Percentiles rank a stretch among this genome's conserved stretches.
Conservation (phyloP, 2,797 vertebrate species). For the Tamandua tetradactyla region DNA sequence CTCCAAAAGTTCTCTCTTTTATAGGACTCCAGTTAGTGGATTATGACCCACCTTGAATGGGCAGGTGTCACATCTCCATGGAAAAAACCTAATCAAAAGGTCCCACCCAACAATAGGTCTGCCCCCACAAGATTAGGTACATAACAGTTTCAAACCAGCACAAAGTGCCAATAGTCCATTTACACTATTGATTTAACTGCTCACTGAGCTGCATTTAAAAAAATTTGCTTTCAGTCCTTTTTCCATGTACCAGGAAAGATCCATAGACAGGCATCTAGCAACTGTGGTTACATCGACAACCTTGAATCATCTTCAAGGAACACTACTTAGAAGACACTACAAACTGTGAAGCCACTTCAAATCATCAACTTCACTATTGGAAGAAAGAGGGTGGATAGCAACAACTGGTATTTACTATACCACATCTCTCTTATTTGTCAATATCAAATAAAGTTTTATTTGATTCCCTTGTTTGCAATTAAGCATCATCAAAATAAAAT, state of each 20-base stretch:
- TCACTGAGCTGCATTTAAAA: constrained; percentile 60
- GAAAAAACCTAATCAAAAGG: too few relatives aligned
- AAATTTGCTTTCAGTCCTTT: constrained; percentile 55
- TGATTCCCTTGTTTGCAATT: background rate
- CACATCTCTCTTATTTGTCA: background rate
- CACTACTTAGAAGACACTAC: constrained; percentile 15
- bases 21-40: too few relatives aligned
- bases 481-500: constrained; percentile 52
- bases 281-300: constrained; percentile 44
- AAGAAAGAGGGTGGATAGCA: background rate
- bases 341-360: background rate
- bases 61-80: too few relatives aligned
- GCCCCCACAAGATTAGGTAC: too few relatives aligned
- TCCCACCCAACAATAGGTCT: too few relatives aligned
- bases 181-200: constrained; percentile 54
- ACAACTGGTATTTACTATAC: background rate
- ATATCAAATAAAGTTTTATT: background rate
- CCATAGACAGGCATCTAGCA: background rate
- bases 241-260: background rate
- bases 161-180: constrained; percentile 60
- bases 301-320: constrained; percentile 55
- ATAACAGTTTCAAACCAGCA: too few relatives aligned
- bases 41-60: too few relatives aligned
- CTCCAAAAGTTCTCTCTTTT: too few relatives aligned
- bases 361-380: background rate